Percentiles rank a stretch among this genome's conserved stretches.
phyloP scores from a whole-genome alignment of 2,797 vertebrate species.

The Falco novaeseelandiae region DNA sequence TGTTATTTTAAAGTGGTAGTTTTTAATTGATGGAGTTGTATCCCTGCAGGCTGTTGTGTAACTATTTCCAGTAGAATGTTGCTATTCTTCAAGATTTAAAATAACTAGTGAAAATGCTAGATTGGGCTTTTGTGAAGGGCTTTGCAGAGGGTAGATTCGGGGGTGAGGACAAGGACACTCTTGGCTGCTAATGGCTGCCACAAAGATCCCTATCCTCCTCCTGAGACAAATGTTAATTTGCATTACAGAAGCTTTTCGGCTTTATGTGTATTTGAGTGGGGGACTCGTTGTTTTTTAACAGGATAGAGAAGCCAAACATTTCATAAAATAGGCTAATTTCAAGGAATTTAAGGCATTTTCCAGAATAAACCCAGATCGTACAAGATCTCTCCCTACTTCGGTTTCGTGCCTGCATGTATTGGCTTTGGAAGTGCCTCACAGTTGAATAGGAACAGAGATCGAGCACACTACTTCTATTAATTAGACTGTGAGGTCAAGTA shows the following conservation, averaged over 20 bases:
- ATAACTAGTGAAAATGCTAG: neutral
- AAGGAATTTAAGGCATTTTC: neutral
- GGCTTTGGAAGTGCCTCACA: neutral
- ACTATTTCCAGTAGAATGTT: neutral
- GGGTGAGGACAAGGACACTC: neutral
- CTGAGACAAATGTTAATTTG: constrained; percentile 23
- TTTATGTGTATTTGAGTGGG: constrained; percentile 1
- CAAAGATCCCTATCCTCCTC: neutral
- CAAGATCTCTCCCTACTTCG: neutral
- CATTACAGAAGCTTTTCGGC: neutral
- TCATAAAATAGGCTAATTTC: neutral
- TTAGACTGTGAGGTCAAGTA: neutral
- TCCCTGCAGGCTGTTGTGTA: neutral
- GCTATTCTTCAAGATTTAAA: neutral
- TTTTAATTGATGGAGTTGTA: neutral
- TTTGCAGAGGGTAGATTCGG: neutral
- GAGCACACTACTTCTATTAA: neutral
- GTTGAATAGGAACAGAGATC: neutral
- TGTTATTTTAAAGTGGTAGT: neutral
- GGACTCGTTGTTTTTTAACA: neutral
- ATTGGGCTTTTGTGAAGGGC: neutral
- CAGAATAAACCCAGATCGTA: neutral
- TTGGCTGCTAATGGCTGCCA: neutral
- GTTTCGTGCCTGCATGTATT: neutral
- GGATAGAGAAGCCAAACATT: neutral